Conservation (phyloP, 2,888 invertebrate species). For the Steinernema scapterisci region DNA sequence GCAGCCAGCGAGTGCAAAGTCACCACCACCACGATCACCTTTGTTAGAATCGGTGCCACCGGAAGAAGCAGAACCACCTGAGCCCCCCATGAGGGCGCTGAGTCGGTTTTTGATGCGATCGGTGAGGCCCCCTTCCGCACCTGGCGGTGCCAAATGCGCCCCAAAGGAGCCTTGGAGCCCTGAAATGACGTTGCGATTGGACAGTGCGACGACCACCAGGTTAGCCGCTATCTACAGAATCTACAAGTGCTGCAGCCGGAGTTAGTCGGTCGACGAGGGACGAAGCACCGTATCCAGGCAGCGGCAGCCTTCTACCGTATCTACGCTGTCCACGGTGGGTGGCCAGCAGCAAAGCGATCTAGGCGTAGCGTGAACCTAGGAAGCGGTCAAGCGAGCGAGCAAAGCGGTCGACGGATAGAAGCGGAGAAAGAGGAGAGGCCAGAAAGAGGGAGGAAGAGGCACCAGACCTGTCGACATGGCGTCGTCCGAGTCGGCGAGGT, state of each 20-base stretch:
- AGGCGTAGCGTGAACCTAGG: background rate
- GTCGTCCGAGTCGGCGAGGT: slow-evolving; percentile 31
- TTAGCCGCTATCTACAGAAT: background rate
- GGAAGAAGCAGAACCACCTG: background rate
- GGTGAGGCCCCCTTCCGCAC: slow-evolving; percentile 10
- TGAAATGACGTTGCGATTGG: slow-evolving; percentile 12
- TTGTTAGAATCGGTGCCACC: slow-evolving; percentile 14
- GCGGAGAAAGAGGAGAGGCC: background rate
- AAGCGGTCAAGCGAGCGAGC: background rate
- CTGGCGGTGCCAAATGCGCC: slow-evolving; percentile 3
- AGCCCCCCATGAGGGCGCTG: slow-evolving; percentile 22
- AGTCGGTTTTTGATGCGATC: slow-evolving; percentile 11
- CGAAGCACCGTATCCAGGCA: too few relatives aligned
- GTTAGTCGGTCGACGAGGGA: background rate
- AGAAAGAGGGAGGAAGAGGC: background rate
- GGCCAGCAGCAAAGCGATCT: too few relatives aligned
- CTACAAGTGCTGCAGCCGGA: background rate
- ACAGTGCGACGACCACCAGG: background rate
- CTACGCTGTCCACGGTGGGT: too few relatives aligned
- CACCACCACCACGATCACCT: slow-evolving; percentile 26
- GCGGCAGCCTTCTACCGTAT: too few relatives aligned
- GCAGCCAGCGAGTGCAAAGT: background rate
- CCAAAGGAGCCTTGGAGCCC: slow-evolving; percentile 5
- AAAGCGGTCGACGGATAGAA: slow-evolving; percentile 4
- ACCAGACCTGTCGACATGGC: slow-evolving; percentile 27